A percentile compares a stretch with the other conserved stretches of the same genome.
These are phyloP conservation scores for Periplaneta americana DNA, from an alignment of 1,140 invertebrate species.

Conservation along the genomic window DNA sequence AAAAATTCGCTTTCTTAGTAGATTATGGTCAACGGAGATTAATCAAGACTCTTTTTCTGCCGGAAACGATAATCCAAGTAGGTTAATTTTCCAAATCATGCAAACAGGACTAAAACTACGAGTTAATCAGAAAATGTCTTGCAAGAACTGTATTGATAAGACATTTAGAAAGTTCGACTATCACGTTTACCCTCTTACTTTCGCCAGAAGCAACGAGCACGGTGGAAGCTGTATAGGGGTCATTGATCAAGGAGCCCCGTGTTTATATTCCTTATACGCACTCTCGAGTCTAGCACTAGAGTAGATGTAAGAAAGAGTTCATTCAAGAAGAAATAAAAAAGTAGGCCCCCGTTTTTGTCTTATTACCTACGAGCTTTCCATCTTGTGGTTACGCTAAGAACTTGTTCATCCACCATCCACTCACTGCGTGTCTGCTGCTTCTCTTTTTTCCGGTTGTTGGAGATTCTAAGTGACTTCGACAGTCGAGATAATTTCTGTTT, in stretches of 20 bases:
- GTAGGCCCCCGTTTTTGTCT: background rate
- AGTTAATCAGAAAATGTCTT: too few species aligned
- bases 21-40: too few species aligned
- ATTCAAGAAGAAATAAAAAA: background rate
- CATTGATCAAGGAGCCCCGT: background rate
- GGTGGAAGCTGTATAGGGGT: background rate
- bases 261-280: background rate
- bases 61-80: too few species aligned
- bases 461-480: too few species aligned
- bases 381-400: background rate
- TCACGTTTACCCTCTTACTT: background rate
- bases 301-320: background rate
- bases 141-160: background rate
- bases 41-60: too few species aligned
- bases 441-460: background rate
- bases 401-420: background rate
- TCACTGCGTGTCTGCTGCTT: background rate
- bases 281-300: background rate
- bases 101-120: too few species aligned
- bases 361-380: background rate
- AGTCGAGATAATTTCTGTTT: too few species aligned
- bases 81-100: too few species aligned
- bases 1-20: too few species aligned
- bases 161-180: background rate
- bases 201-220: background rate